Percentiles rank a stretch among this genome's conserved stretches.
These are phyloP conservation scores for Petaurus breviceps DNA, from an alignment of 2,113 vertebrate species.

Conservation along the genomic window DNA sequence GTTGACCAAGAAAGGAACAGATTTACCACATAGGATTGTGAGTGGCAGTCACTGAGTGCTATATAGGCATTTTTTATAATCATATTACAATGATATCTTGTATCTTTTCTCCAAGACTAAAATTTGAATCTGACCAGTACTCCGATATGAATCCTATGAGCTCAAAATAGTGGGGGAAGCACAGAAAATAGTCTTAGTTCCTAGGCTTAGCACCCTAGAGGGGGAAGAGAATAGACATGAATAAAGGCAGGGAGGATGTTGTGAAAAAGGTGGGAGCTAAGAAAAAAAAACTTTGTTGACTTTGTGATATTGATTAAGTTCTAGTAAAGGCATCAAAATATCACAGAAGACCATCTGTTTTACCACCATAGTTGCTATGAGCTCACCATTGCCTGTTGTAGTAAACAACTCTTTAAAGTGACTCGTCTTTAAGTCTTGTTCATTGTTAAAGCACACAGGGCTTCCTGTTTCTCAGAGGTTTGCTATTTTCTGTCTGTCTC, in stretches of 20 bases:
- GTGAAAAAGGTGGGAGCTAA: neutral
- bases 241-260: neutral
- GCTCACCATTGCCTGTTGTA: neutral
- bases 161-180: neutral
- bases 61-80: neutral
- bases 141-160: neutral
- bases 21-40: neutral
- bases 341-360: neutral
- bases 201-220: neutral
- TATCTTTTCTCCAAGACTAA: neutral
- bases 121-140: neutral
- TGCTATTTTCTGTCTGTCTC: neutral
- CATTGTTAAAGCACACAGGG: neutral
- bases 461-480: neutral
- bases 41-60: neutral
- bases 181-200: neutral
- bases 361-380: neutral
- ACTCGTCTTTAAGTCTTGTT: neutral
- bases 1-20: neutral
- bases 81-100: neutral
- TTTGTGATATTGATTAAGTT: neutral
- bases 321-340: neutral
- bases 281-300: neutral
- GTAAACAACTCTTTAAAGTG: neutral
- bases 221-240: neutral